Evolutionary conservation across 2,797 vertebrate species (phyloP).

Genomic region (Eutrigla gurnardus): DNA sequence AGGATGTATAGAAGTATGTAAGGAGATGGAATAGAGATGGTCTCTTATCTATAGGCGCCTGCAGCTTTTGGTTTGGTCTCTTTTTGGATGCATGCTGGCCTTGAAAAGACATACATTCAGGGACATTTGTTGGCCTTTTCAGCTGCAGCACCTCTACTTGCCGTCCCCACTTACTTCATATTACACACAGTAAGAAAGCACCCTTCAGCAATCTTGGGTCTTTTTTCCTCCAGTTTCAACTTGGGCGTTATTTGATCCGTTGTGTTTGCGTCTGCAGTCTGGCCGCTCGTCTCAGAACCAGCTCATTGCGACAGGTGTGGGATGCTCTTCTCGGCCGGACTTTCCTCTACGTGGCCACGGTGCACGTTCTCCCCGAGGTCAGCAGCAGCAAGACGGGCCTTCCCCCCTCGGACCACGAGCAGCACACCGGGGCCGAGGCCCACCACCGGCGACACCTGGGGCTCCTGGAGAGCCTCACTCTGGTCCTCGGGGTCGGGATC

Average conservation of each 20-base stretch:
- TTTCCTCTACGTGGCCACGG: no score
- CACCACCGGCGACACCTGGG: conserved; percentile 69
- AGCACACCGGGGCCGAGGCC: conserved; percentile 14
- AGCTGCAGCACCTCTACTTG: conserved; percentile 76
- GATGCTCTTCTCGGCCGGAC: no score
- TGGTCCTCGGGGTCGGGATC: conserved; percentile 81
- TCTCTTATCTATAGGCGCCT: conserved; percentile 72
- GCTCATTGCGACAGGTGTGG: no score
- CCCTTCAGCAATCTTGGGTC: neutral
- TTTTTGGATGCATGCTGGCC: conserved; percentile 84
- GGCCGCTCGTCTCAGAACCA: no score
- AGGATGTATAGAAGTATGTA: neutral
- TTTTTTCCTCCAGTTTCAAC: neutral
- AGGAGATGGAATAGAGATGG: neutral
- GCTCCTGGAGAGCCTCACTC: conserved; percentile 78
- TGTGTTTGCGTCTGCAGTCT: no score
- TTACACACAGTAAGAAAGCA: conserved; percentile 66
- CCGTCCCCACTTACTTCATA: conserved; percentile 82
- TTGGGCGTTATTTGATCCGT: neutral
- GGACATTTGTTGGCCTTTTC: conserved; percentile 83
- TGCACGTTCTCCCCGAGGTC: no score
- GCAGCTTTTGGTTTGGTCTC: conserved; percentile 46
- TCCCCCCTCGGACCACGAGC: no score
- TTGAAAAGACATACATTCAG: conserved; percentile 82
- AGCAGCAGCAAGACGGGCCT: no score